Evolutionary conservation across 1,140 invertebrate species (phyloP), one percentile per base, ranked within the genome.

Genomic region (Latrodectus geometricus): DNA sequence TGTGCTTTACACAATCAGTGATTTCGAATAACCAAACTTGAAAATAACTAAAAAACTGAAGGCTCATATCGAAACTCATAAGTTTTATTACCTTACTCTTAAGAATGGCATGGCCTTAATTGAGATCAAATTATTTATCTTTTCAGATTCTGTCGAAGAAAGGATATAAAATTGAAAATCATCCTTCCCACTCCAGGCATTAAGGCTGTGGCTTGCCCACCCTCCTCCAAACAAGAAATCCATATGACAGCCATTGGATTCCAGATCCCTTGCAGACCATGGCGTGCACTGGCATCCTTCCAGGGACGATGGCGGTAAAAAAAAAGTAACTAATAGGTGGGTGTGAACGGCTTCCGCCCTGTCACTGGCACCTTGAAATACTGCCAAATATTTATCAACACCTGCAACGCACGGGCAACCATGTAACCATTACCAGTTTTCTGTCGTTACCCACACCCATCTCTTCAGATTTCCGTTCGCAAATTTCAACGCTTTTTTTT

Each of bases 331-430:
- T 84, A 84, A 84, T 84, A 72, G 81, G 23, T 50, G 48, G 73
- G 81, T 50, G 70, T 73, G 70, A 21, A 48, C 72, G 73, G 72
- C 56, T 76, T 84, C 73, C 81, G 72, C 12, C 54, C n/a, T 82
- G 79, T 15, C 49, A 9, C 11, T 61, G 79, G 69, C 79, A 84
- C 81, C 81, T 84, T 84, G 81, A 84, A 84, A 84, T 84, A 84
- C 81, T 75, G 73, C 81, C 81, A 84, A 84, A 84, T 84, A 84
- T 84, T 75, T 84, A 84, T 76, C 81, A 76, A 84, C 81, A 84
- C 81, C 81, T 84, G 81, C 61, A 70, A 35, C 52, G 70, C 69
- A 82, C 48, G 35, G 72, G 72, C 81, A 72, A 52, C 79, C 68
- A 52, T 82, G 70, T 56, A 65, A 73, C 70, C 54, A 84, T 84